A percentile compares a stretch with the other conserved stretches of the same genome.
Conservation (phyloP, 2,797 vertebrate genomes). For the Pangasius krempfi region DNA sequence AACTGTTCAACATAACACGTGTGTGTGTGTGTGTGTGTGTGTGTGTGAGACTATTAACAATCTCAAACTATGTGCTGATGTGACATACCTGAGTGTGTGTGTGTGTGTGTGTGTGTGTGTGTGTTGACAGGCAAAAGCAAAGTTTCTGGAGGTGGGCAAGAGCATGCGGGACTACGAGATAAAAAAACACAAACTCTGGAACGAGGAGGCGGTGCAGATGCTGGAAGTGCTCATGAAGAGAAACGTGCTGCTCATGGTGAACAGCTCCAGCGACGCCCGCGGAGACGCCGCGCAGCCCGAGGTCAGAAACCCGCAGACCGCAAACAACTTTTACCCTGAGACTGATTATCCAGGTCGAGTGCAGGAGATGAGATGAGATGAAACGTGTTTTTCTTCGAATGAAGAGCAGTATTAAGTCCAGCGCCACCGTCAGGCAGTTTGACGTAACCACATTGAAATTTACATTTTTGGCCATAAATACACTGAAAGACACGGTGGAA, state of each 20-base stretch:
- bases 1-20: not conserved
- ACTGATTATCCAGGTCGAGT: not conserved
- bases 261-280: conserved; percentile 24
- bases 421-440: not conserved
- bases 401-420: not conserved
- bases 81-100: not conserved
- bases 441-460: not conserved
- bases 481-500: not conserved
- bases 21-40: not conserved
- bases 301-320: conserved; percentile 55
- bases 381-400: too few species aligned
- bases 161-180: conserved; percentile 80
- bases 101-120: not conserved
- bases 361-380: not conserved
- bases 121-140: conserved; percentile 77
- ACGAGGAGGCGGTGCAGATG: conserved; percentile 62
- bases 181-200: conserved; percentile 79
- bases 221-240: conserved; percentile 82
- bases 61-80: not conserved
- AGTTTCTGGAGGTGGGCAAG: conserved; percentile 77
- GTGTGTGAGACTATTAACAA: not conserved
- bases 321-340: not conserved
- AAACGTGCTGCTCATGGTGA: conserved; percentile 71
- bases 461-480: not conserved
- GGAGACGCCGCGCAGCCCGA: conserved; percentile 50